A percentile compares a stretch with the other conserved stretches of the same genome.
Evolutionary conservation across 2,797 vertebrate genomes (phyloP).

Genomic region (Uromys caudimaculatus): DNA sequence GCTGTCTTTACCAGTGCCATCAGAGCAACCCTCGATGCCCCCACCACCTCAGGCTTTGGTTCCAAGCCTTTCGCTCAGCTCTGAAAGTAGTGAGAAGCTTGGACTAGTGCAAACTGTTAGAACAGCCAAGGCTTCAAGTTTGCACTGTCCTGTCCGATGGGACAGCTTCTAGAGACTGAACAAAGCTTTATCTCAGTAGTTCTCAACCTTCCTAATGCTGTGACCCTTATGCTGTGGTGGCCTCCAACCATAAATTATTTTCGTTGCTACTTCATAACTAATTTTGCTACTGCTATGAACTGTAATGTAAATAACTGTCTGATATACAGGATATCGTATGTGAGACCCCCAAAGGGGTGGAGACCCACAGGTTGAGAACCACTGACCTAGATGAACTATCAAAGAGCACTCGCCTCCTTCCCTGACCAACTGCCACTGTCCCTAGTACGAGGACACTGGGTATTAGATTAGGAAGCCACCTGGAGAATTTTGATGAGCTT

Average conservation of each 20-base stretch:
- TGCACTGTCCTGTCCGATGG: not conserved
- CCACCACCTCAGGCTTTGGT: conserved; percentile 50
- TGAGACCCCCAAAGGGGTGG: not conserved
- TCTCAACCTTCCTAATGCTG: not conserved
- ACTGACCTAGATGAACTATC: conserved; percentile 55
- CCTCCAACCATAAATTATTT: not conserved
- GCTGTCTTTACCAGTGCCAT: not conserved
- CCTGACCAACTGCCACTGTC: not conserved
- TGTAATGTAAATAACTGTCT: not conserved
- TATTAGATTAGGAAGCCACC: conserved; percentile 11
- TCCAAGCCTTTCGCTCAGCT: conserved; percentile 67
- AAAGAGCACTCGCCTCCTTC: not conserved
- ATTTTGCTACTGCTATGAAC: not conserved
- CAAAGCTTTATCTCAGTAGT: conserved; percentile 42
- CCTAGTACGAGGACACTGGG: conserved; percentile 2
- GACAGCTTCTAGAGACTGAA: not conserved
- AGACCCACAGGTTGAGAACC: not conserved
- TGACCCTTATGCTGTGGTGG: not conserved
- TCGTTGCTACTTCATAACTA: not conserved
- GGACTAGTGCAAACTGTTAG: conserved; percentile 49
- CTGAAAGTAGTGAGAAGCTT: conserved; percentile 68
- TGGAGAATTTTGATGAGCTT: conserved; percentile 6
- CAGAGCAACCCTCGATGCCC: not conserved
- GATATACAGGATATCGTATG: not conserved
- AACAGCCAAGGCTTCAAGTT: conserved; percentile 57